Evolutionary conservation across 2,113 vertebrate genomes (phyloP).

Genomic region (Corapipo altera): DNA sequence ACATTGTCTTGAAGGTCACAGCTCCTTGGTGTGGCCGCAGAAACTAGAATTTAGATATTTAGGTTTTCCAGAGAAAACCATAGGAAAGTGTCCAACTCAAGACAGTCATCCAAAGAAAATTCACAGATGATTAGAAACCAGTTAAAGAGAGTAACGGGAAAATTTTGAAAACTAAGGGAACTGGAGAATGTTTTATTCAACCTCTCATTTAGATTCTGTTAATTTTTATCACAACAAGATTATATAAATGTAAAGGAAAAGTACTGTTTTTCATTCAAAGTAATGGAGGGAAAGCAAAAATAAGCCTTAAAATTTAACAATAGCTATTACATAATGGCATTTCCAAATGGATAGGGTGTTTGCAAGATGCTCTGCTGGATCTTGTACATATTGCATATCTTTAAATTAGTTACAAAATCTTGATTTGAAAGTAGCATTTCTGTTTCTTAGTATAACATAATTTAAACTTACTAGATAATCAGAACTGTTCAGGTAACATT

Average conservation of each 20-base stretch:
- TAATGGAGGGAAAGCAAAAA: neutral
- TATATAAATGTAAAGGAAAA: neutral
- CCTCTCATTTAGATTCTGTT: neutral
- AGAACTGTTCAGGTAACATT: neutral
- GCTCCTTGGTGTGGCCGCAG: neutral
- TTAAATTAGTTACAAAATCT: neutral
- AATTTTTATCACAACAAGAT: neutral
- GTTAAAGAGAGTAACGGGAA: neutral
- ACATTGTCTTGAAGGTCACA: neutral
- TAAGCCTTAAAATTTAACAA: neutral
- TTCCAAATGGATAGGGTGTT: neutral
- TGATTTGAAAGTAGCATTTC: neutral
- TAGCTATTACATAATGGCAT: neutral
- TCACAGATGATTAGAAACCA: neutral
- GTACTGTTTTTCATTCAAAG: neutral
- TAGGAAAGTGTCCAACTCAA: neutral
- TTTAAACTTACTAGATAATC: neutral
- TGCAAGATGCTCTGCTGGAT: neutral
- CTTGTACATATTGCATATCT: neutral
- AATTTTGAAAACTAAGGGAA: neutral
- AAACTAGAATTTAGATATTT: neutral
- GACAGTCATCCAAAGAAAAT: neutral
- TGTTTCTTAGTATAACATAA: neutral
- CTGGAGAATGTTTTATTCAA: neutral
- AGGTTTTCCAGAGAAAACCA: neutral